A percentile compares a stretch with the other conserved stretches of the same genome.
phyloP scores from a whole-genome alignment of 23 tunicate species.

The Clavelina lepadiformis region DNA sequence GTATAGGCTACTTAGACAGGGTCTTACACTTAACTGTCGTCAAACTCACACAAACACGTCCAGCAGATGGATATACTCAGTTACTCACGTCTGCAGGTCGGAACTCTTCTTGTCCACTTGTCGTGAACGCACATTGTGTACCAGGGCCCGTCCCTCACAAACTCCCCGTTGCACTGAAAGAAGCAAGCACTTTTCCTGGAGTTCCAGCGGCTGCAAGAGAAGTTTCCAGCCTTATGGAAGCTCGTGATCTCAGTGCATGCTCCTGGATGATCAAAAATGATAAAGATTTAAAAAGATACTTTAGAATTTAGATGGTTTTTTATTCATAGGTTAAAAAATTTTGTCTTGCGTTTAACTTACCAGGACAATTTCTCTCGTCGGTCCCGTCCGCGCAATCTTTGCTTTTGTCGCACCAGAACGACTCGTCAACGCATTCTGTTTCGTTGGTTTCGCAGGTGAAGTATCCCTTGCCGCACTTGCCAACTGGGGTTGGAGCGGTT shows the following conservation, averaged over 20 bases:
- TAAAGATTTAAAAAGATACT: neutral
- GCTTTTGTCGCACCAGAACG: constrained; percentile 38
- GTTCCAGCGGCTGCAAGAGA: constrained; percentile 51
- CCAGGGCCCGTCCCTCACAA: constrained; percentile 30
- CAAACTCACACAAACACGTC: no score
- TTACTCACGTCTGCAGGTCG: constrained; percentile 60
- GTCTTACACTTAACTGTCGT: no score
- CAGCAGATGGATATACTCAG: no score
- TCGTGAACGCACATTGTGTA: constrained; percentile 33
- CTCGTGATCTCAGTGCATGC: constrained; percentile 29
- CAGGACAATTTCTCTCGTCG: constrained; percentile 56
- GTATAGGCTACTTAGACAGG: no score
- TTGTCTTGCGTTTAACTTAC: no score
- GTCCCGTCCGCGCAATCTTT: constrained; percentile 48
- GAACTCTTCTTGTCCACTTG: constrained; percentile 40
- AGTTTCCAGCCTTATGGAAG: constrained; percentile 20
- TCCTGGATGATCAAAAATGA: neutral
- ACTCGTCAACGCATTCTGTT: constrained; percentile 18
- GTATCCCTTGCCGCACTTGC: constrained; percentile 32
- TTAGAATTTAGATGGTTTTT: no score
- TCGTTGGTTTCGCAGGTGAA: constrained; percentile 49
- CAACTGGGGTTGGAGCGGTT: constrained; percentile 32
- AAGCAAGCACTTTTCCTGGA: constrained; percentile 40
- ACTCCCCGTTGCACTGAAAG: constrained; percentile 42
- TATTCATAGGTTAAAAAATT: no score